phyloP scores from a whole-genome alignment of 2,113 vertebrate species.

The Lamprologus ornatipinnis region DNA sequence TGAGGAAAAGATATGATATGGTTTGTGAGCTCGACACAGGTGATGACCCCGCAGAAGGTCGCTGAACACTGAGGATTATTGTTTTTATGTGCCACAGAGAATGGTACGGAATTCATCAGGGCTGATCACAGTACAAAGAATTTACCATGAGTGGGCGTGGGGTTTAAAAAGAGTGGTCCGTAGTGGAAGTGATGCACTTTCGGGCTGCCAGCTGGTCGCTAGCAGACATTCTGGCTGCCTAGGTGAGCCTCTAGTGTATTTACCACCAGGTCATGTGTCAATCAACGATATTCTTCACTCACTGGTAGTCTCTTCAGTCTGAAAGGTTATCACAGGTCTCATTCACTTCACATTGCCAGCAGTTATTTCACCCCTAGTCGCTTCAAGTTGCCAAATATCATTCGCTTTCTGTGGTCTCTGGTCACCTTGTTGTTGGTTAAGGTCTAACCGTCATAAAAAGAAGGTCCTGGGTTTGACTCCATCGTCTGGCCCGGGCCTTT shows the following conservation, averaged over 20 bases:
- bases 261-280: not conserved
- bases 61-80: not conserved
- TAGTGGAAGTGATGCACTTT: not conserved
- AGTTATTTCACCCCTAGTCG: not conserved
- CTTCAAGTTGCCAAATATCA: not conserved
- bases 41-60: not conserved
- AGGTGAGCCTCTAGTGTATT: not conserved
- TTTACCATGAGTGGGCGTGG: not conserved
- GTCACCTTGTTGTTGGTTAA: not conserved
- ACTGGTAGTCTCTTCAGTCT: not conserved
- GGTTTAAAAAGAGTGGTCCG: not conserved
- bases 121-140: not conserved
- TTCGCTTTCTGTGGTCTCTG: not conserved
- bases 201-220: not conserved
- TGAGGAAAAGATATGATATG: not conserved
- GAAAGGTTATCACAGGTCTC: not conserved
- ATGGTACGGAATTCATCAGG: not conserved
- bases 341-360: not conserved
- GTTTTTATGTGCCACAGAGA: not conserved
- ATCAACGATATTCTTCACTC: not conserved
- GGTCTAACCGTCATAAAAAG: rapidly evolving
- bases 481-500: not conserved
- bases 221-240: not conserved
- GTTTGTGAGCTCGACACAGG: not conserved
- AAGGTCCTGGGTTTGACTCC: not conserved